phyloP scores from a whole-genome alignment of 1,140 invertebrate species.

The Mizuhopecten yessoensis region DNA sequence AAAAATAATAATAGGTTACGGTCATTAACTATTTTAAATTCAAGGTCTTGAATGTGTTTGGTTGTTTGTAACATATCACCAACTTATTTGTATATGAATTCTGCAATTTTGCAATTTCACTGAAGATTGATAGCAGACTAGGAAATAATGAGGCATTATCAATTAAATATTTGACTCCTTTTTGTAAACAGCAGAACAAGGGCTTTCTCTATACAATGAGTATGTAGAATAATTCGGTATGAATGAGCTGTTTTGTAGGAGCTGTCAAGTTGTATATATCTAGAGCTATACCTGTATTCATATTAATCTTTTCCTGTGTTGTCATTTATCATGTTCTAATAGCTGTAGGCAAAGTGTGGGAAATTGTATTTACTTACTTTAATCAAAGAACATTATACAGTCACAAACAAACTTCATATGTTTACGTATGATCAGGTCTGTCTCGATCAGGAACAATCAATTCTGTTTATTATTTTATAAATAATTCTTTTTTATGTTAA shows the following conservation, averaged over 20 bases:
- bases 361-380: constrained; percentile 4
- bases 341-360: background rate
- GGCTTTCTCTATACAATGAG: background rate
- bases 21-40: too few relatives aligned
- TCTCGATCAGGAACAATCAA: background rate
- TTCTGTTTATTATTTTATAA: background rate
- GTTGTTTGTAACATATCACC: too few relatives aligned
- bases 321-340: background rate
- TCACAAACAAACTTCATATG: background rate
- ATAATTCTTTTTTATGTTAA: background rate
- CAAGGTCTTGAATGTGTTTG: too few relatives aligned
- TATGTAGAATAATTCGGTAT: constrained; percentile 22
- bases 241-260: background rate
- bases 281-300: background rate
- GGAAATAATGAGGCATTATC: too few relatives aligned
- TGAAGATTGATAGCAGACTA: too few relatives aligned
- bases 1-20: too few relatives aligned
- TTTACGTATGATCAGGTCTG: background rate
- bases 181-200: background rate
- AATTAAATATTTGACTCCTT: background rate
- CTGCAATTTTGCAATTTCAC: too few relatives aligned
- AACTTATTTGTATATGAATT: too few relatives aligned
- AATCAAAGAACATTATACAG: background rate
- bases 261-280: background rate
- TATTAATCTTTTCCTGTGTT: background rate